These are phyloP conservation scores for Zoanthus sociatus DNA, from an alignment of 92 coral and sea anemone species.

Conservation along the genomic window DNA sequence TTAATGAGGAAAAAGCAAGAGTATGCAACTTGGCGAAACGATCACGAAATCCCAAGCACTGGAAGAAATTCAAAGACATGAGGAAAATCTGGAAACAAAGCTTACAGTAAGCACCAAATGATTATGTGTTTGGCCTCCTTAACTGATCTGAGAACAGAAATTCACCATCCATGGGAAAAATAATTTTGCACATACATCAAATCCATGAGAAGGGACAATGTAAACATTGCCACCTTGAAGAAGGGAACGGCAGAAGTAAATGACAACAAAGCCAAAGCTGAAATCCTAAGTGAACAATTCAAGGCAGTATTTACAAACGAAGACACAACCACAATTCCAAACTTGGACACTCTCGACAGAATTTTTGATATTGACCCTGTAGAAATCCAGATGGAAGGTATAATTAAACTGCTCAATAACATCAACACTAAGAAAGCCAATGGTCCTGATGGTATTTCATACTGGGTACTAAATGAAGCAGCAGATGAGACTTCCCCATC, in stretches of 20 bases:
- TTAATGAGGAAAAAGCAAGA: slow-evolving; percentile 49
- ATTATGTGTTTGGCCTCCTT: slow-evolving; percentile 21
- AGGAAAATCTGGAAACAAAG: slow-evolving; percentile 43
- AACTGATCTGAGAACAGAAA: slow-evolving; percentile 7
- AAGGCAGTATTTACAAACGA: slow-evolving; percentile 65
- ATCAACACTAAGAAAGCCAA: slow-evolving; percentile 58
- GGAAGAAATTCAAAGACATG: slow-evolving; percentile 53
- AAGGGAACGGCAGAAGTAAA: slow-evolving; percentile 28
- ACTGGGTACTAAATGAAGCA: slow-evolving; percentile 56
- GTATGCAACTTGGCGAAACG: slow-evolving; percentile 56
- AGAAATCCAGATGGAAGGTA: slow-evolving; percentile 32
- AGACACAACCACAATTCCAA: slow-evolving; percentile 48
- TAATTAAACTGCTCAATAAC: slow-evolving; percentile 45
- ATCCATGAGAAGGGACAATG: slow-evolving; percentile 58
- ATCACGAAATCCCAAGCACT: slow-evolving; percentile 44
- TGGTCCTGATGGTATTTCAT: slow-evolving; percentile 59
- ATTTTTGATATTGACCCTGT: slow-evolving; percentile 41
- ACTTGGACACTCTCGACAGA: slow-evolving; percentile 36
- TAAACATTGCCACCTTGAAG: slow-evolving; percentile 59
- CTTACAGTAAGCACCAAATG: slow-evolving; percentile 45
- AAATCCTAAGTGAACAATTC: slow-evolving; percentile 53
- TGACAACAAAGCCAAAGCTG: slow-evolving; percentile 57
- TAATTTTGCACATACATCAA: slow-evolving; percentile 30
- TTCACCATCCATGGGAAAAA: slow-evolving; percentile 14
- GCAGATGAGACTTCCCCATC: slow-evolving; percentile 58